These are phyloP conservation scores for Sebastes fasciatus DNA, from an alignment of 2,113 vertebrate species.

Conservation along the genomic window DNA sequence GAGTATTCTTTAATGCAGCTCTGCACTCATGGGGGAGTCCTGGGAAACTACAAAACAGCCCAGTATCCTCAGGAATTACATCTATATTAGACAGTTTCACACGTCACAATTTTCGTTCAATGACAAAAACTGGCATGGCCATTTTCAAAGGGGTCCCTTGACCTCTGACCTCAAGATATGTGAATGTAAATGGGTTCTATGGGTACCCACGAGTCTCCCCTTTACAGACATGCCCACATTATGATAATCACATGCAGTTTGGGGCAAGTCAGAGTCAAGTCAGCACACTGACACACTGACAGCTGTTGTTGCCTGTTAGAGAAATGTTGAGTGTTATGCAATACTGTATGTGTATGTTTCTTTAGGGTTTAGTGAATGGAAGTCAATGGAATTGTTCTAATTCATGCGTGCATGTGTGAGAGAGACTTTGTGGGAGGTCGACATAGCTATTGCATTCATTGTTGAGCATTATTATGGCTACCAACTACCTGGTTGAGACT, in stretches of 20 bases:
- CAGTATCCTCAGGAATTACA: neutral
- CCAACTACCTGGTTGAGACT: slow-evolving; percentile 56
- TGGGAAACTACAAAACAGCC: slow-evolving; percentile 7
- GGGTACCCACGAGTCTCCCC: too few relatives aligned
- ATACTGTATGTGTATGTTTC: too few relatives aligned
- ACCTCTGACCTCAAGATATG: too few relatives aligned
- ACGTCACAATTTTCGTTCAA: neutral
- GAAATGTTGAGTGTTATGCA: too few relatives aligned
- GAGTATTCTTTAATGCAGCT: neutral
- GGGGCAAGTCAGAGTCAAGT: too few relatives aligned
- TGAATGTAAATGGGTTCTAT: too few relatives aligned
- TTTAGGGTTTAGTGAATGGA: slow-evolving; percentile 11
- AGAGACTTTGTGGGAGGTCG: slow-evolving; percentile 72
- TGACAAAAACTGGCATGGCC: too few relatives aligned
- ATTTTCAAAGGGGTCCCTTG: too few relatives aligned
- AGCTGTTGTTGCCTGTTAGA: too few relatives aligned
- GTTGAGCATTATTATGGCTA: slow-evolving; percentile 70
- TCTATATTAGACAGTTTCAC: neutral
- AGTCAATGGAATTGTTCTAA: slow-evolving; percentile 10
- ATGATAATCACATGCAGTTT: too few relatives aligned
- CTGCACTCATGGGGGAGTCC: neutral
- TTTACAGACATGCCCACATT: too few relatives aligned
- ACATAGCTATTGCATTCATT: slow-evolving; percentile 53
- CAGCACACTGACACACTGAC: too few relatives aligned
- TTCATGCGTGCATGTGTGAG: neutral